Conservation (phyloP, 2,888 invertebrate genomes). For the Atherix ibis region DNA sequence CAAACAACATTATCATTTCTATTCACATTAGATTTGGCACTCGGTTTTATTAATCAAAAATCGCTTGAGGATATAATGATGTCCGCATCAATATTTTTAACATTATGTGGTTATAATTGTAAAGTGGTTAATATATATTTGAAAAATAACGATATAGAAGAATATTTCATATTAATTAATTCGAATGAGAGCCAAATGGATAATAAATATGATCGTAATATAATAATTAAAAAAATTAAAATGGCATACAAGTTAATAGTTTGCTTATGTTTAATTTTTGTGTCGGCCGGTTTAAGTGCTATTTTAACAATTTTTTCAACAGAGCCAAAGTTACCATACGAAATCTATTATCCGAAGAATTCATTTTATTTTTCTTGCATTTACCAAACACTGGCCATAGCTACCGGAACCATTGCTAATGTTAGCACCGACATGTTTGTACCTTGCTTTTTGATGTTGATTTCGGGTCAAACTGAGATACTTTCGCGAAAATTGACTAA, state of each 20-base stretch:
- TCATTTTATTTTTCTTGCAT: constrained; percentile 3
- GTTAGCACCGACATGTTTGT: constrained; percentile 1
- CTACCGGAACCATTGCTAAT: neutral
- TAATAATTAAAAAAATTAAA: neutral
- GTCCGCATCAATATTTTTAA: constrained; percentile 1
- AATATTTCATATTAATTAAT: constrained; percentile 4
- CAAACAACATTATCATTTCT: neutral
- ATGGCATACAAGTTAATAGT: neutral
- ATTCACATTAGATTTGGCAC: neutral
- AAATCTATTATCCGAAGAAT: constrained; percentile 6
- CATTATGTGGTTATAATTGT: constrained; percentile 1
- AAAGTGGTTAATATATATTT: constrained; percentile 3
- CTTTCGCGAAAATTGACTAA: neutral
- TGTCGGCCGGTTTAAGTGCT: constrained; percentile 1
- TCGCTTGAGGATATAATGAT: constrained; percentile 6
- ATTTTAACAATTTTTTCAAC: constrained; percentile 1
- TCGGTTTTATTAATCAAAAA: no score
- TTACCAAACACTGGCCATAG: constrained; percentile 3
- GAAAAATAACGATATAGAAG: neutral
- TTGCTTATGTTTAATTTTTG: constrained; percentile 1
- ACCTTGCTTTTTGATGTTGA: constrained; percentile 2
- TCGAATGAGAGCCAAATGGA: constrained; percentile 5
- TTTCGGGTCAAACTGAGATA: constrained; percentile 2
- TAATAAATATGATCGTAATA: neutral
- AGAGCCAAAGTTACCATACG: constrained; percentile 5